A percentile compares a stretch with the other conserved stretches of the same genome.
phyloP scores from a whole-genome alignment of 2,888 invertebrate species.

The Torymus texanus region DNA sequence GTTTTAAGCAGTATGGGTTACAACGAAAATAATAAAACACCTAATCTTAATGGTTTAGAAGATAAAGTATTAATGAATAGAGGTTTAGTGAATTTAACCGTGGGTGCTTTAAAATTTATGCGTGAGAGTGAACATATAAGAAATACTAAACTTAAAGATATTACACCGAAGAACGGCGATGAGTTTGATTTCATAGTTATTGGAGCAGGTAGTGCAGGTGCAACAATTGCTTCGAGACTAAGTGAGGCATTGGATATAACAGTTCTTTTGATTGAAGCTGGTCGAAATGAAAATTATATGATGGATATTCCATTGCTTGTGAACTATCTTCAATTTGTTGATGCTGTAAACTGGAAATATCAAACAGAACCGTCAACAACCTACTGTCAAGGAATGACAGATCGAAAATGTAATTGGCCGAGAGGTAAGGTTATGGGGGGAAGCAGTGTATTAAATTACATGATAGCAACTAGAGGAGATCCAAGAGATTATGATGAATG shows the following conservation, averaged over 20 bases:
- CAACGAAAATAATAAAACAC: too few species aligned
- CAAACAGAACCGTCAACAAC: conserved; percentile 85
- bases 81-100: conserved; percentile 13
- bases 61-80: too few species aligned
- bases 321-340: conserved; percentile 82
- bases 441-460: conserved; percentile 86
- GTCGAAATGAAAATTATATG: conserved; percentile 80
- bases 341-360: conserved; percentile 86
- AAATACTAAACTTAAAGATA: conserved; percentile 78
- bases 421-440: conserved; percentile 89
- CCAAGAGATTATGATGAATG: conserved; percentile 86
- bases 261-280: conserved; percentile 85
- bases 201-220: conserved; percentile 89
- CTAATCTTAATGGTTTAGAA: too few species aligned
- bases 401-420: conserved; percentile 71
- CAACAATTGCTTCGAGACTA: conserved; percentile 84
- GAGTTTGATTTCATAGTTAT: conserved; percentile 87
- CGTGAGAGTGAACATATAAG: conserved; percentile 77
- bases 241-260: conserved; percentile 83
- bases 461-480: conserved; percentile 87
- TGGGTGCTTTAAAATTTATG: conserved; percentile 74
- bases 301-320: conserved; percentile 87
- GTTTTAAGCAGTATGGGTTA: too few species aligned
- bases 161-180: conserved; percentile 74
- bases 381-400: conserved; percentile 79